Base-by-base conservation (phyloP, 2,113 vertebrate genomes). In the Xiphophorus hellerii region DNA sequence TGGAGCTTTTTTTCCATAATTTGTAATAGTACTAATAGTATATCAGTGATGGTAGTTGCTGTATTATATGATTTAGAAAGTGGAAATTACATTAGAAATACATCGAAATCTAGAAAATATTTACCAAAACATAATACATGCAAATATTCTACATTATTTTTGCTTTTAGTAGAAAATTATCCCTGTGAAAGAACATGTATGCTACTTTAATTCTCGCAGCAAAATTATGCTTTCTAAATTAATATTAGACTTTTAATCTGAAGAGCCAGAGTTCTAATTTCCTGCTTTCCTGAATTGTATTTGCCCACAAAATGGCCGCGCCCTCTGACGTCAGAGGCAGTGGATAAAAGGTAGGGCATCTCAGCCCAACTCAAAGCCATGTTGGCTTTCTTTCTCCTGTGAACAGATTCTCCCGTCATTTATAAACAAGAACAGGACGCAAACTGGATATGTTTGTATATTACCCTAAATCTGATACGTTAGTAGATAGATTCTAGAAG, bases 301-400 rank as follows among this genome's bases (percentile, higher is more conserved):
- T 10, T 3, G 3, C 33, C 80, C 66, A 83, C 84, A 92, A 92
- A 92, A 92, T 93, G 90, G 87, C 87, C 86, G 88, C 90, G 81
- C 88, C 89, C 82, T 90, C 80, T 86, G 73, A 92, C 85, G 89
- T 91, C 79, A 84, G 20, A 66, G 30, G 66, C 1, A 61, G 54
- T 0, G 73, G 71, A 28, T 69, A 39, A 42, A 83, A 63, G 77
- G n/a, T 66, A 35, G 71, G 39, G 11, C 73, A 67, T 51, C 33
- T 20, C 25, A 33, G 42, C 12, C 5, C 69, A 37, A 2, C 12
- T 37, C 63, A 67, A 42, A 71, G 68, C 58, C 72, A 64, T 62
- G 66, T 58, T 71, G 72, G 20, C 61, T 48, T 5, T 54, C 1
- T 51, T 2, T 11, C 51, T 58, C 25, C 61, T 39, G 14, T 7